phyloP scores from a whole-genome alignment of 2,113 vertebrate genomes.

The Crotalus helleri region DNA sequence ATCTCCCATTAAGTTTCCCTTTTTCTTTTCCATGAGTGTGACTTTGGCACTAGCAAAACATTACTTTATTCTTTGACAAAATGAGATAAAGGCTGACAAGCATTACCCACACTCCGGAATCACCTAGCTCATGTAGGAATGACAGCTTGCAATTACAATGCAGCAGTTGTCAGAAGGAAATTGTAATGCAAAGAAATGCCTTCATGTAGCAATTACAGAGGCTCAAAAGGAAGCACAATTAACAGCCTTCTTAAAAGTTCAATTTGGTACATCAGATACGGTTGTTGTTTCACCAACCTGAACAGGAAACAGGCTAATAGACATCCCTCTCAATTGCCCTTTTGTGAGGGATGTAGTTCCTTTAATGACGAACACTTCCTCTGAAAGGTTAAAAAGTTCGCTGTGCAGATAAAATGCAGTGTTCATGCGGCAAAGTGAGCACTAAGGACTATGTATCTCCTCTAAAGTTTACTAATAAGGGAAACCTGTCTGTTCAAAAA shows the following conservation, averaged over 20 bases:
- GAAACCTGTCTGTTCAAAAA: background rate
- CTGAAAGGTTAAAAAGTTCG: background rate
- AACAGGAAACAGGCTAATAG: conserved; percentile 8
- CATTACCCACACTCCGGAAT: background rate
- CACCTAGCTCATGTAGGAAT: accelerated
- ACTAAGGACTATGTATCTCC: background rate
- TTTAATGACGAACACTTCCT: background rate
- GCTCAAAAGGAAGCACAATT: conserved; percentile 1
- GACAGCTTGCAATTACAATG: conserved; percentile 17
- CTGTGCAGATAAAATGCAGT: background rate
- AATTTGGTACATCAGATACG: background rate
- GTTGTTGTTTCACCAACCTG: background rate
- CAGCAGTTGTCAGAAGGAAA: background rate
- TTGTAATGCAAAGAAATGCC: background rate
- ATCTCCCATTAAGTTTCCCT: background rate
- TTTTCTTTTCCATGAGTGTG: accelerated
- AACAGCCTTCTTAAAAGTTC: conserved; percentile 2
- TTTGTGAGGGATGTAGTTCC: background rate
- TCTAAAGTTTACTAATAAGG: background rate
- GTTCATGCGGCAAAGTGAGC: background rate
- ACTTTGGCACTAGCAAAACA: background rate
- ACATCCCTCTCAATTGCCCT: background rate
- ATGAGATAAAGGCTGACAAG: background rate
- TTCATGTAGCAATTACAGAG: background rate
- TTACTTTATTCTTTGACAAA: background rate